A percentile compares a stretch with the other conserved stretches of the same genome.
Evolutionary conservation across 2,888 invertebrate genomes (phyloP).

Genomic region (Diplazon laetatorius): DNA sequence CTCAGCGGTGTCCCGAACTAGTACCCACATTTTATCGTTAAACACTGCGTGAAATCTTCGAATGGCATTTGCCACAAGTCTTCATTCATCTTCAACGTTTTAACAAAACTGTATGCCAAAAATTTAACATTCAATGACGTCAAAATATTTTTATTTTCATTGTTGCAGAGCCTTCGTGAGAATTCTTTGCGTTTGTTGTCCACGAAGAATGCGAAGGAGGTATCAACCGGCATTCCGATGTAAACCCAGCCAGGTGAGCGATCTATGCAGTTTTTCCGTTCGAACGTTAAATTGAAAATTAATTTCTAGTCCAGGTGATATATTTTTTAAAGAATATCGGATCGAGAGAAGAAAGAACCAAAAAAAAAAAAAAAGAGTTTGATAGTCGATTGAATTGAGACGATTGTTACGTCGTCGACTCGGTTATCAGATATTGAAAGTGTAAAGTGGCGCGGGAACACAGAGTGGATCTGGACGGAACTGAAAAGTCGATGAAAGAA

Average conservation of each 20-base stretch:
- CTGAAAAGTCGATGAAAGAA: neutral
- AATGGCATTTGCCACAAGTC: neutral
- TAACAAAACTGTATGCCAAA: no score
- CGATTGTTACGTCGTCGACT: neutral
- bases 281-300: no score
- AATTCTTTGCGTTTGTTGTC: conserved; percentile 95
- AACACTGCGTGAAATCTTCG: conserved; percentile 1
- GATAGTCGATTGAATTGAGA: neutral
- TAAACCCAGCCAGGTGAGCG: conserved; percentile 92
- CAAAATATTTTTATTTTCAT: conserved; percentile 33
- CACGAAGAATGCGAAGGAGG: conserved; percentile 90
- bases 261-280: neutral
- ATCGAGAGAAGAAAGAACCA: no score
- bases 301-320: no score
- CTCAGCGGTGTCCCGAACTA: neutral
- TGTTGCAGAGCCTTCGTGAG: conserved; percentile 94
- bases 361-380: no score
- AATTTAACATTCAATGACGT: no score
- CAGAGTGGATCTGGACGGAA: no score
- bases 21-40: neutral
- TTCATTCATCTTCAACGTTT: no score
- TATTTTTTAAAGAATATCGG: no score
- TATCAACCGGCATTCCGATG: conserved; percentile 93
- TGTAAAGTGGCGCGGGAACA: no score
- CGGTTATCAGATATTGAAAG: no score